A percentile compares a stretch with the other conserved stretches of the same genome.
These are phyloP conservation scores for Hyperoplus lanceolatus DNA, from an alignment of 2,797 vertebrate species.

Conservation along the genomic window DNA sequence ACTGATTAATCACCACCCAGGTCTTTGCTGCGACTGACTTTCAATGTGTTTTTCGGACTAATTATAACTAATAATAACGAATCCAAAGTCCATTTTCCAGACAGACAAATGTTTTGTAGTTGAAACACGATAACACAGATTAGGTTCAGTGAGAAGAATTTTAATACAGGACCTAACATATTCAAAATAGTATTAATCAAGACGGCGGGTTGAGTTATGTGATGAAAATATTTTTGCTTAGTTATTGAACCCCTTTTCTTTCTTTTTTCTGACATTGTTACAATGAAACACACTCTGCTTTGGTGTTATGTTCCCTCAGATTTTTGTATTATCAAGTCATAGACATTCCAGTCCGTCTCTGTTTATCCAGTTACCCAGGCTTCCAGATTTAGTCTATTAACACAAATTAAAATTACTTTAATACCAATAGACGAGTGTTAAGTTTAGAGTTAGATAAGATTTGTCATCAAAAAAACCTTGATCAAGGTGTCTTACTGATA, in stretches of 20 bases:
- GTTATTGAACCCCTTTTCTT: neutral
- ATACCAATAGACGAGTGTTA: neutral
- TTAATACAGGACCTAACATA: neutral
- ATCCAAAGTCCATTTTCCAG: constrained; percentile 7
- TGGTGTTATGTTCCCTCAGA: neutral
- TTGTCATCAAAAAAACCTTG: neutral
- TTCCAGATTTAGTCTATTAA: neutral
- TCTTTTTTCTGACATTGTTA: neutral
- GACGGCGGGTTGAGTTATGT: neutral
- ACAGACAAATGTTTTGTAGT: constrained; percentile 10
- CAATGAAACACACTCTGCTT: neutral
- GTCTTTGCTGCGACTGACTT: constrained; percentile 8
- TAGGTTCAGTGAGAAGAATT: neutral
- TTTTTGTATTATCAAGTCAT: neutral
- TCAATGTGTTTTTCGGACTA: neutral
- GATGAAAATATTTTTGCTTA: neutral
- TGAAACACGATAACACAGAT: neutral
- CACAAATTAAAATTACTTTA: neutral
- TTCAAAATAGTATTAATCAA: neutral
- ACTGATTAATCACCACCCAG: constrained; percentile 18
- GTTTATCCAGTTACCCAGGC: neutral
- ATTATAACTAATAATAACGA: neutral
- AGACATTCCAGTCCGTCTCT: neutral
- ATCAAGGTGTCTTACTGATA: neutral
- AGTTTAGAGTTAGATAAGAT: neutral